Conservation (phyloP, 2,888 invertebrate genomes). For the Macaria notata region DNA sequence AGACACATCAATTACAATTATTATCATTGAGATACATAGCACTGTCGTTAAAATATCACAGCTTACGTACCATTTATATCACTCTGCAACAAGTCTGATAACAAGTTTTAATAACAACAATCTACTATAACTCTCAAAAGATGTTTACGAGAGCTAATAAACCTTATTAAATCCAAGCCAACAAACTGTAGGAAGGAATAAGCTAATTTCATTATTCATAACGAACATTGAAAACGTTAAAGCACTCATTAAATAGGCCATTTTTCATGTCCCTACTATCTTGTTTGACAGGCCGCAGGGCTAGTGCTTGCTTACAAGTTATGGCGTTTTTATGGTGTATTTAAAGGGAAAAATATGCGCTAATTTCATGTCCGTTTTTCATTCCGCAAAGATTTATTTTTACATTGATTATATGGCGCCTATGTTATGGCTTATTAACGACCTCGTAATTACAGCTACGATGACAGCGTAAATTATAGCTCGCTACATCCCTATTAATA, state of each 20-base stretch:
- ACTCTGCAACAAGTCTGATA: constrained; percentile 21
- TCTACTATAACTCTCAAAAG: constrained; percentile 53
- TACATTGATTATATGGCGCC: constrained; percentile 76
- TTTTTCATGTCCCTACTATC: constrained; percentile 78
- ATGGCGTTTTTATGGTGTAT: constrained; percentile 74
- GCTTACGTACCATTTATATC: constrained; percentile 10
- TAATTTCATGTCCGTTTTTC: constrained; percentile 75
- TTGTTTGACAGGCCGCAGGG: constrained; percentile 68
- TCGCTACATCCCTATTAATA: constrained; percentile 52
- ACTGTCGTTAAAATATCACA: constrained; percentile 16
- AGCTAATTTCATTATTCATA: constrained; percentile 82
- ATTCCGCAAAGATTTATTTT: constrained; percentile 71
- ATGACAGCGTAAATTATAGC: constrained; percentile 68
- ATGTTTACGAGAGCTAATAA: constrained; percentile 66
- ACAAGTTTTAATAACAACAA: constrained; percentile 41
- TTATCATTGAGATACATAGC: constrained; percentile 21
- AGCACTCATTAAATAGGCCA: constrained; percentile 75
- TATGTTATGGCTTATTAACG: constrained; percentile 72
- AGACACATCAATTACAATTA: constrained; percentile 12
- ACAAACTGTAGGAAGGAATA: constrained; percentile 75
- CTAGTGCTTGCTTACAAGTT: constrained; percentile 72
- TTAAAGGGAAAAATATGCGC: constrained; percentile 72
- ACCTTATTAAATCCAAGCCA: constrained; percentile 70
- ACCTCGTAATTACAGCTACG: constrained; percentile 66
- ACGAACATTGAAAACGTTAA: constrained; percentile 80